Base-by-base conservation (phyloP, 2,113 vertebrate genomes). In the Lanius ludovicianus region DNA sequence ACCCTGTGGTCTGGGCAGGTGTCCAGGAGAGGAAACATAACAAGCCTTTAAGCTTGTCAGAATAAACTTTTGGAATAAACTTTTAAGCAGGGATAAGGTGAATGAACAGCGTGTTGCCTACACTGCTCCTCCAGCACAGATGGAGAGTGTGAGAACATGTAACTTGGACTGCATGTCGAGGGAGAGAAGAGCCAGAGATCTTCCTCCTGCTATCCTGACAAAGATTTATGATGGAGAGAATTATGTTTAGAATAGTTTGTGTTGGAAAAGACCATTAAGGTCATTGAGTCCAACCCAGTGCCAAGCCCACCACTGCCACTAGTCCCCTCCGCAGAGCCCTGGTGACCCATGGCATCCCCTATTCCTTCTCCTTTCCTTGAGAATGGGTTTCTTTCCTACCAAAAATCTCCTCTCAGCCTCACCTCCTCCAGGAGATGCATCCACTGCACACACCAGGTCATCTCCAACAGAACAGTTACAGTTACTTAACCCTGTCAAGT, bases 91-190 rank as follows among this genome's bases (percentile, higher is more conserved):
- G 63, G 70, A 16, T 35, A 15, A 64, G 64, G 15, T 35, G 67
- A 42, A 25, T 80, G 53, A 53, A 16, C 25, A 35, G 28, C 2
- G 2, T 5, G 3, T n/a, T 52, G 49, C 55, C 69, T 30, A 8
- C 3, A 0, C 41, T 0, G 1, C 46, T 85, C 37, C 49, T 41
- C 41, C 50, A 9, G 70, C 1, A 0, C 1, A 3, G 7, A 10
- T 23, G 27, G 64, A 35, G 46, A 35, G 21, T 1, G 13, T 15
- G 55, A 42, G 63, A 30, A 63, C 11, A 0, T 2, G 4, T 2
- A 31, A n/a, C 41, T 80, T 21, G 37, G 53, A 3, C 57, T 35
- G 7, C 10, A 0, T 31, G 16, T 24, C 2, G 2, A 2, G 53
- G 35, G 17, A 69, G 33, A n/a, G 64, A 28, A 67, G 74, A 78